Conservation (phyloP, 2,888 invertebrate genomes). For the Synergus gifuensis region DNA sequence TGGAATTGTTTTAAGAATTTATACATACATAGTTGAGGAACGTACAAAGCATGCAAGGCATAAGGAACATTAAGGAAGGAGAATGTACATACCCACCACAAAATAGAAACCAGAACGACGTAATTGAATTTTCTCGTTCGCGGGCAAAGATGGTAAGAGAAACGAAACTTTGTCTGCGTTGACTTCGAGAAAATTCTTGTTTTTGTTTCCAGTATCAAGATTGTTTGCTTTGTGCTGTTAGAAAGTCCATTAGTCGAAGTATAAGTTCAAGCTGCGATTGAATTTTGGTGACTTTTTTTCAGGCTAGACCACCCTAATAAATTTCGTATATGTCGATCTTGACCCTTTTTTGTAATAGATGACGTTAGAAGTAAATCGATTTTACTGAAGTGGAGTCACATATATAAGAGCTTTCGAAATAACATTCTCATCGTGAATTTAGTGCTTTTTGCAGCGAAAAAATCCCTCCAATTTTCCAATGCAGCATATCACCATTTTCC, state of each 20-base stretch:
- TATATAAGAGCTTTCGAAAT: background rate
- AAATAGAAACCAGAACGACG: conserved; percentile 40
- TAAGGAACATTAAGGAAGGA: background rate
- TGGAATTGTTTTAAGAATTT: background rate
- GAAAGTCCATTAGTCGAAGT: conserved; percentile 28
- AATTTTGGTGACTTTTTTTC: conserved; percentile 4
- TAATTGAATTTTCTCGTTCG: conserved; percentile 41
- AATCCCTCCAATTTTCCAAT: background rate
- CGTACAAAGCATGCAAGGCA: background rate
- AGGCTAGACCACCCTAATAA: background rate
- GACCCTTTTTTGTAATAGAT: background rate
- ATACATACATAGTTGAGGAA: background rate
- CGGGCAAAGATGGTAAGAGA: conserved; percentile 24
- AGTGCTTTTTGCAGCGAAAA: background rate
- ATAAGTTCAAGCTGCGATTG: background rate
- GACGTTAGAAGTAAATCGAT: background rate
- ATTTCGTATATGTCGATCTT: background rate
- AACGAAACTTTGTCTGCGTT: conserved; percentile 30
- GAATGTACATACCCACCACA: background rate
- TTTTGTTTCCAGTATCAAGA: conserved; percentile 15
- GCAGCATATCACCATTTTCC: conserved; percentile 15
- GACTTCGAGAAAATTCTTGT: conserved; percentile 23
- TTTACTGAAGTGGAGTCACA: background rate
- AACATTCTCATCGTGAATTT: background rate
- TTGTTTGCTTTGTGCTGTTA: conserved; percentile 22